Conservation (phyloP, 2,888 invertebrate genomes). For the Prosapia bicincta region DNA sequence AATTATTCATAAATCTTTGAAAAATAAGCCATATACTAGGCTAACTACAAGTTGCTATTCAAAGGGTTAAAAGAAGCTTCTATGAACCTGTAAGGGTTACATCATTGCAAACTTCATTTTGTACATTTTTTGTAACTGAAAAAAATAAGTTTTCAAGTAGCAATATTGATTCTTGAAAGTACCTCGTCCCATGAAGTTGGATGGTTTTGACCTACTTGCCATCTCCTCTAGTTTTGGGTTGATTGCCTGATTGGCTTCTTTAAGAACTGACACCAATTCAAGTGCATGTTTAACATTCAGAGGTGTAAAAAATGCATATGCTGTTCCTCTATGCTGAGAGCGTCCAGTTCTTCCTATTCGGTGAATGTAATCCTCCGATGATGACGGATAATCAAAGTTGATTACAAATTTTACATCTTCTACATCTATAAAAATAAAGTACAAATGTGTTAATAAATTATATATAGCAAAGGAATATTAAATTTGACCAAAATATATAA, state of each 20-base stretch:
- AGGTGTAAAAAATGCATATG: conserved; percentile 70
- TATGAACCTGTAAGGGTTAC: no score
- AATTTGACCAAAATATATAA: no score
- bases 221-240: conserved; percentile 58
- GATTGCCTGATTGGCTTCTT: conserved; percentile 65
- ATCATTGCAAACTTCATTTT: no score
- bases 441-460: no score
- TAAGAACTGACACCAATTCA: conserved; percentile 61
- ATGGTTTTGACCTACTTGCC: conserved; percentile 41
- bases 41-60: no score
- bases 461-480: no score
- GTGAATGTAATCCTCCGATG: conserved; percentile 70
- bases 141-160: no score
- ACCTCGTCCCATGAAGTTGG: conserved; percentile 2
- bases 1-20: no score
- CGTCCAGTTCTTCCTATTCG: conserved; percentile 69
- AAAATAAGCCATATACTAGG: no score
- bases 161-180: no score
- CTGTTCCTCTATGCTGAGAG: conserved; percentile 61
- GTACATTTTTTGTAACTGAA: no score
- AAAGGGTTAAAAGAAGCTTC: no score
- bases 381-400: conserved; percentile 69
- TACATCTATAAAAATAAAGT: conserved; percentile 56
- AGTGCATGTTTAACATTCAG: conserved; percentile 60
- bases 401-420: conserved; percentile 71